Evolutionary conservation across 2,113 vertebrate genomes (phyloP).

Genomic region (Coturnix japonica): DNA sequence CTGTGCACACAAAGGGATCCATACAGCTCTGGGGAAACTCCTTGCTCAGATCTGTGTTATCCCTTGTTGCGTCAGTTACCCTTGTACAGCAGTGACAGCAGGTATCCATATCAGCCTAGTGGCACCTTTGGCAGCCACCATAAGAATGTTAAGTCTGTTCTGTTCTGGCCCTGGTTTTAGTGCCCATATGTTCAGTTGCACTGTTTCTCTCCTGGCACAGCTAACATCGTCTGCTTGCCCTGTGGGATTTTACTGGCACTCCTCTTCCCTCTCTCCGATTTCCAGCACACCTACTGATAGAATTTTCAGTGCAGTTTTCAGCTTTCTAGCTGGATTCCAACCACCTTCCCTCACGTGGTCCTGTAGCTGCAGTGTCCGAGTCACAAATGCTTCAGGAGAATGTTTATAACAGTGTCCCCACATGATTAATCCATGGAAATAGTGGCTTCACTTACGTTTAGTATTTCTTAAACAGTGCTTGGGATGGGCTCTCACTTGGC

Average conservation of each 20-base stretch:
- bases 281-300: background rate
- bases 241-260: rapidly evolving
- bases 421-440: background rate
- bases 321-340: background rate
- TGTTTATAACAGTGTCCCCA: background rate
- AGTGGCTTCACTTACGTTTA: background rate
- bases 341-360: rapidly evolving
- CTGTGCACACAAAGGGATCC: background rate
- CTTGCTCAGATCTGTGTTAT: background rate
- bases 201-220: background rate
- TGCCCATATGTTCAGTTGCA: background rate
- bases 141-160: background rate
- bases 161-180: background rate
- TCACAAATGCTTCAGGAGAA: background rate
- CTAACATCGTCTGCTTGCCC: background rate
- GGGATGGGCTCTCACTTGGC: background rate
- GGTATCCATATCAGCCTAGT: background rate
- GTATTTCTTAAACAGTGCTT: background rate
- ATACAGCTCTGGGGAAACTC: background rate
- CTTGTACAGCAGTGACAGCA: background rate
- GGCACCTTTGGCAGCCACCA: background rate
- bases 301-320: background rate
- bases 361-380: background rate
- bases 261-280: background rate
- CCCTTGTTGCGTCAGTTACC: background rate